Base-by-base conservation (phyloP, 1,140 invertebrate genomes). In the Trichogramma pretiosum region DNA sequence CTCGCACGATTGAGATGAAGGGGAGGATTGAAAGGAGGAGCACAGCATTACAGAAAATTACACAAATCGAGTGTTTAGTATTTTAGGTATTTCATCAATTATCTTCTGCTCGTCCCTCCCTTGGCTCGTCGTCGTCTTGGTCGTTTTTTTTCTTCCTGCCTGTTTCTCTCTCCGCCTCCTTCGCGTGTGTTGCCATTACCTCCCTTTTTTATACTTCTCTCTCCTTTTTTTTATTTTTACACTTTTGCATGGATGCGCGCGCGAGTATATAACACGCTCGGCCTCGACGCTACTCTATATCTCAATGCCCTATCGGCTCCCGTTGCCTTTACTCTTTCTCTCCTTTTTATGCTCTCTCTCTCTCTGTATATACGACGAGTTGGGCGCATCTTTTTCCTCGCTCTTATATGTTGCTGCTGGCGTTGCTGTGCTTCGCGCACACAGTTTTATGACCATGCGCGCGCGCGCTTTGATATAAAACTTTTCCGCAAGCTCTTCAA, bases 11-110 rank as follows among this genome's bases (percentile, higher is more conserved):
- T n/a, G n/a, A 22, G 36, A n/a, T 7, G 13, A 30, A 30, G 19
- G 13, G 18, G 38, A 16, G 39, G 47, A 43, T 43, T n/a, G n/a
- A n/a, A n/a, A n/a, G n/a, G n/a, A n/a, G n/a, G n/a, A n/a, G n/a
- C 32, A 35, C 47, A 43, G 34, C 48, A 50, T 44, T 44, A 39
- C 41, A 44, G 48, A 50, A 44, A 50, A 50, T 50, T 50, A 50
- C 41, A 44, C 41, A 39, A 44, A 44, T 21, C 48, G 41, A 30
- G 40, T 44, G 45, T 47, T 46, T 51, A 46, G 43, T 42, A 46
- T 50, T 46, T 52, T 35, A 36, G 23, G 43, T 53, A 55, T 55
- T 54, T 52, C 48, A 39, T 56, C 48, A 16, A 41, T 48, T 43
- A 39, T 44, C 50, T 38, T 14, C 41, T 40, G 23, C 18, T 23